Percentiles rank a stretch among this genome's conserved stretches.
These are phyloP conservation scores for Halcyon senegalensis DNA, from an alignment of 2,113 vertebrate genomes.

Conservation along the genomic window DNA sequence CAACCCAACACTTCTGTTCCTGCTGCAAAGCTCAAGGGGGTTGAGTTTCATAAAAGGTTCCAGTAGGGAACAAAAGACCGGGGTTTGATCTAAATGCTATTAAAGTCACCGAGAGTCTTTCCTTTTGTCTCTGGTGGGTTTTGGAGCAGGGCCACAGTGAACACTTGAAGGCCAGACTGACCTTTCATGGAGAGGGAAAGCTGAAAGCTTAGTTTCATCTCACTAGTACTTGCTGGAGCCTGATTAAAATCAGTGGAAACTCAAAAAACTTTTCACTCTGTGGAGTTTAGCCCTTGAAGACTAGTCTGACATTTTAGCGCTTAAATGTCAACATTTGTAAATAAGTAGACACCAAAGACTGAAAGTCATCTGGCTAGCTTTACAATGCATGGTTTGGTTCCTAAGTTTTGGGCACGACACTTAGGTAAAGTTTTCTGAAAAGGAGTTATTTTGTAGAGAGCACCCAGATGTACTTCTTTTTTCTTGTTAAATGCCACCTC, in stretches of 20 bases:
- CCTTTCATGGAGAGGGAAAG: conserved; percentile 23
- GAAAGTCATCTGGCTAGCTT: background rate
- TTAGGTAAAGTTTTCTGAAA: background rate
- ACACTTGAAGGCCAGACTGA: conserved; percentile 27
- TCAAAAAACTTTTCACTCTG: conserved; percentile 29
- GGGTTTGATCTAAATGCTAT: conserved; percentile 15
- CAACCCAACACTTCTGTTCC: background rate
- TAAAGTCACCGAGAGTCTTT: background rate
- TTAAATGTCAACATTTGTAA: conserved; percentile 50
- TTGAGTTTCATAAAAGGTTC: background rate
- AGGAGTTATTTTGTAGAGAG: background rate
- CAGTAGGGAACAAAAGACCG: conserved; percentile 4
- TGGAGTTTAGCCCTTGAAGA: conserved; percentile 1
- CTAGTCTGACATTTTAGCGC: conserved; percentile 43
- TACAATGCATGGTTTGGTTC: background rate
- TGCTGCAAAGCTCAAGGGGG: background rate
- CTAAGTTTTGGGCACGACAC: background rate
- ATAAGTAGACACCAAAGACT: conserved; percentile 3
- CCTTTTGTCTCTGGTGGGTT: background rate
- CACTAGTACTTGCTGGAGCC: background rate
- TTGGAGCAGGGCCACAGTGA: conserved; percentile 17
- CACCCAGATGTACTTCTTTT: background rate
- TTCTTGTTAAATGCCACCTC: background rate
- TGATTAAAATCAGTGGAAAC: conserved; percentile 39
- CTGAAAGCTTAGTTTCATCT: conserved; percentile 19